A percentile compares a stretch with the other conserved stretches of the same genome.
Conservation (phyloP, 2,888 invertebrate genomes). For the Spodoptera exigua region DNA sequence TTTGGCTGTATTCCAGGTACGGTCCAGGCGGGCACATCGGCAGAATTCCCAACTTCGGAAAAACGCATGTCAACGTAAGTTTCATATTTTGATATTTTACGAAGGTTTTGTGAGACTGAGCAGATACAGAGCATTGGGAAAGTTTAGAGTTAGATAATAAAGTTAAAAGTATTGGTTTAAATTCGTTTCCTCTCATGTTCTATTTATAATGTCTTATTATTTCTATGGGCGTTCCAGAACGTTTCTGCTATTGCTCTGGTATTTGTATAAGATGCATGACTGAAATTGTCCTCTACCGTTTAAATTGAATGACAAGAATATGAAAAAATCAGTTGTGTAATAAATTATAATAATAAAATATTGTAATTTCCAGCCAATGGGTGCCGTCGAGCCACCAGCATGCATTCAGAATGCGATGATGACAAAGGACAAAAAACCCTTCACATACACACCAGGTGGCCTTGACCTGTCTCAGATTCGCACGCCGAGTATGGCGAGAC, state of each 20-base stretch:
- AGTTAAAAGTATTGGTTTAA: too few relatives aligned
- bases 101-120: not conserved
- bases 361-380: constrained; percentile 83
- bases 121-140: too few relatives aligned
- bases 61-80: constrained; percentile 86
- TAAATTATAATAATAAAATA: too few relatives aligned
- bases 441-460: constrained; percentile 98
- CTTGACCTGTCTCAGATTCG: constrained; percentile 96
- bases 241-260: too few relatives aligned
- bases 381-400: constrained; percentile 92
- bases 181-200: too few relatives aligned
- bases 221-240: too few relatives aligned
- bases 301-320: not conserved
- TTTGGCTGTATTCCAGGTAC: constrained; percentile 85
- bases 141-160: too few relatives aligned
- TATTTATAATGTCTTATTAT: not conserved
- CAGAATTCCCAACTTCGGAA: constrained; percentile 86
- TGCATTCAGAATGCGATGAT: constrained; percentile 98
- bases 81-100: constrained; percentile 14
- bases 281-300: too few relatives aligned
- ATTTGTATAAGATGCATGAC: too few relatives aligned
- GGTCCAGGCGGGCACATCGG: constrained; percentile 83
- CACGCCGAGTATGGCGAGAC: constrained; percentile 96
- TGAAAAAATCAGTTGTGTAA: too few relatives aligned
- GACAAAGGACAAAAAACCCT: constrained; percentile 98